These are phyloP conservation scores for Rhodinocichla rosea DNA, from an alignment of 2,113 vertebrate species.

Conservation along the genomic window DNA sequence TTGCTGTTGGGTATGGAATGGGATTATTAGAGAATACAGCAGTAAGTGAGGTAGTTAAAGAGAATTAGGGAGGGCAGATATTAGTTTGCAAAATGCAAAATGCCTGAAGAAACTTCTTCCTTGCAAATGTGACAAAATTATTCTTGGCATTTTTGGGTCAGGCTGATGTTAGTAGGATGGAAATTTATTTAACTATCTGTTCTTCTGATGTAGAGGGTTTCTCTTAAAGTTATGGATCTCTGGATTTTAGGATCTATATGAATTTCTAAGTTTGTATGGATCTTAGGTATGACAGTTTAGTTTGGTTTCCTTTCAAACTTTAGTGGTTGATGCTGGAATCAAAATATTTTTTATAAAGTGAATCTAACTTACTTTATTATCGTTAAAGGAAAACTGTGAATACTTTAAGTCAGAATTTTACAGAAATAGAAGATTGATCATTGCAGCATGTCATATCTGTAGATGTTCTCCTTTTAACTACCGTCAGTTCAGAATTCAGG, in stretches of 20 bases:
- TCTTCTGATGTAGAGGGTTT: not conserved
- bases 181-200: not conserved
- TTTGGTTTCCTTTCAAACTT: not conserved
- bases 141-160: slow-evolving; percentile 50
- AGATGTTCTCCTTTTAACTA: not conserved
- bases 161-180: not conserved
- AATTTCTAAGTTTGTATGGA: not conserved
- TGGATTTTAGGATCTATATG: not conserved
- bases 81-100: not conserved
- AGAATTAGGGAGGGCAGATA: not conserved
- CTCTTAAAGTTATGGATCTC: not conserved
- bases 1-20: not conserved
- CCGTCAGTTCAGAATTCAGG: not conserved
- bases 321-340: not conserved
- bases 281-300: not conserved
- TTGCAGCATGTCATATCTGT: accelerated
- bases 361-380: not conserved
- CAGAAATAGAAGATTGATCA: not conserved
- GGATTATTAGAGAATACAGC: not conserved
- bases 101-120: not conserved
- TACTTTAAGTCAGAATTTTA: not conserved
- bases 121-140: slow-evolving; percentile 28
- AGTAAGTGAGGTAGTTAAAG: not conserved
- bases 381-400: not conserved
- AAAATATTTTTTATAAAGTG: not conserved